Percentiles rank a stretch among this genome's conserved stretches.
These are phyloP conservation scores for Laspeyria flexula DNA, from an alignment of 2,888 invertebrate genomes.

Conservation along the genomic window DNA sequence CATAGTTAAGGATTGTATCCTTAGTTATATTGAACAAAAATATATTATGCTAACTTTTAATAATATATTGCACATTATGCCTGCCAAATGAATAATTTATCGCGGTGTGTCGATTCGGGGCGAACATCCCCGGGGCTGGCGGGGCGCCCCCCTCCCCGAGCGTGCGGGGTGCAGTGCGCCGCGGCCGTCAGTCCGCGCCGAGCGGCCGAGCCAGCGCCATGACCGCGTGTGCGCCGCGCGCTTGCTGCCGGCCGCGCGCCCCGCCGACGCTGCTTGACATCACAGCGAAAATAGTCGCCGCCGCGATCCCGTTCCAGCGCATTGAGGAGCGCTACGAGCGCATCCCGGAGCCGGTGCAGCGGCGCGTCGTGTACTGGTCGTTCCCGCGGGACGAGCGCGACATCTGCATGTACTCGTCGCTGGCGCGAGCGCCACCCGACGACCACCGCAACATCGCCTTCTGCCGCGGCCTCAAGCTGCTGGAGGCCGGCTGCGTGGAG, in stretches of 20 bases:
- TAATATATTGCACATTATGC: conserved; percentile 85
- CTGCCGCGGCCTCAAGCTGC: conserved; percentile 93
- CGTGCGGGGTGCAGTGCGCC: conserved; percentile 42
- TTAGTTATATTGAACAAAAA: conserved; percentile 67
- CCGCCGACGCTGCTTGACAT: conserved; percentile 93
- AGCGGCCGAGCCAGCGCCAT: conserved; percentile 85
- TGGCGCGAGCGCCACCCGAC: conserved; percentile 86
- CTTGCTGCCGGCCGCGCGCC: conserved; percentile 85
- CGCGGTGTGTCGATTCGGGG: conserved; percentile 80
- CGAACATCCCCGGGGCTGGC: conserved; percentile 72
- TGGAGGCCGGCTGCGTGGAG: conserved; percentile 93
- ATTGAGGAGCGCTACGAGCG: conserved; percentile 95
- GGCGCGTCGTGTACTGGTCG: conserved; percentile 95
- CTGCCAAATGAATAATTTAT: conserved; percentile 85
- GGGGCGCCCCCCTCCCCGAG: conserved; percentile 41
- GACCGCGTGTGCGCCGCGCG: conserved; percentile 84
- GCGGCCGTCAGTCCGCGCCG: conserved; percentile 78
- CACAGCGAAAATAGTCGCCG: conserved; percentile 93
- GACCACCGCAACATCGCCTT: conserved; percentile 94
- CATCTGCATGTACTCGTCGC: conserved; percentile 95
- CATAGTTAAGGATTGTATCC: conserved; percentile 65
- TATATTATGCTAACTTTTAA: conserved; percentile 85
- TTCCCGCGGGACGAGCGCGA: conserved; percentile 95
- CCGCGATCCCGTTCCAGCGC: conserved; percentile 93
- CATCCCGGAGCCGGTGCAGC: conserved; percentile 95